phyloP scores from a whole-genome alignment of 2,797 vertebrate genomes.

The Capromys pilorides region DNA sequence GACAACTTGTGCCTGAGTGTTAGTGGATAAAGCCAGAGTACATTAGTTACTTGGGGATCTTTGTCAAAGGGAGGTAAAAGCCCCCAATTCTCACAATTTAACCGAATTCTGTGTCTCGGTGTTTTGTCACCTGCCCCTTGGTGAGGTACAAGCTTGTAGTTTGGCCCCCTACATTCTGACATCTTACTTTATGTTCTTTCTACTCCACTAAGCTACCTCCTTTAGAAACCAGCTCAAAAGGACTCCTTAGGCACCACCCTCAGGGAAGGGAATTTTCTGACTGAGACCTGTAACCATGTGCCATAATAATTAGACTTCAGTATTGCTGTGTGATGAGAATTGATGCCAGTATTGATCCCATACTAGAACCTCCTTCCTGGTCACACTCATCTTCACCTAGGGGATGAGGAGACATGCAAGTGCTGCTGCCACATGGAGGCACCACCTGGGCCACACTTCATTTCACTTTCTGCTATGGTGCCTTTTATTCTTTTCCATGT shows the following conservation, averaged over 20 bases:
- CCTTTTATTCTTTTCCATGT: not conserved
- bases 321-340: not conserved
- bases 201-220: not conserved
- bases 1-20: not conserved
- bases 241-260: not conserved
- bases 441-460: fast-evolving
- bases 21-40: not conserved
- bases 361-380: not conserved
- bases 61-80: not conserved
- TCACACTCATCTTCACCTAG: fast-evolving
- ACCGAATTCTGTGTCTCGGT: not conserved
- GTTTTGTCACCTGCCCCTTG: not conserved
- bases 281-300: not conserved
- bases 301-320: not conserved
- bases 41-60: not conserved
- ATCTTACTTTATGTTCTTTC: not conserved
- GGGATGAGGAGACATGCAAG: fast-evolving
- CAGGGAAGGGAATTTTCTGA: not conserved
- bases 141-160: not conserved
- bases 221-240: not conserved
- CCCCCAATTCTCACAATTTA: not conserved
- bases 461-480: not conserved
- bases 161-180: not conserved
- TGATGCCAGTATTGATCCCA: not conserved
- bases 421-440: slow-evolving; percentile 38